Base-by-base conservation (phyloP, 1,140 invertebrate species). In the Cardiocondyla obscurior region DNA sequence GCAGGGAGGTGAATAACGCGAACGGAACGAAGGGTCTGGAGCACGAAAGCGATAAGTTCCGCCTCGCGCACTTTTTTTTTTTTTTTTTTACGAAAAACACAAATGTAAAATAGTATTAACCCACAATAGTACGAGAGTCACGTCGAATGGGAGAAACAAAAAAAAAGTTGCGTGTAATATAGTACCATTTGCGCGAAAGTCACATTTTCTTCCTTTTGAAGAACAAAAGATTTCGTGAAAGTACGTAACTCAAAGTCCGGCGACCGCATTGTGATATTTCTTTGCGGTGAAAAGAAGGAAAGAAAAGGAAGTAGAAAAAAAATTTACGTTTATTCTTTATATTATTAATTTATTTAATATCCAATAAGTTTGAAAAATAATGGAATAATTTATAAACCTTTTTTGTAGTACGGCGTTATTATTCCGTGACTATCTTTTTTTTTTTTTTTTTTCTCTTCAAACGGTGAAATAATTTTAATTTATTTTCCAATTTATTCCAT, bases 41-140 rank as follows among this genome's bases (percentile, higher is more conserved):
- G 30, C 60, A 65, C 22, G 10, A 67, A 77, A 67, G 60, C 60
- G 44, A 39, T 42, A 36, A 65, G 30, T 77, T n/a, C 3, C 25
- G 36, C 4, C 5, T 25, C 5, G 33, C 14, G 33, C 42, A 42
- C 30, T 30, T 74, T n/a, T n/a, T n/a, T n/a, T n/a, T n/a, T n/a
- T n/a, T n/a, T n/a, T n/a, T n/a, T n/a, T 60, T 62, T 28, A 42
- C 53, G 14, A n/a, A 22, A 39, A 14, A 55, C 39, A 55, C 39
- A 53, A 0, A n/a, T 12, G 0, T 16, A 33, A 33, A n/a, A 70
- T 16, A 55, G 19, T 16, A n/a, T n/a, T 39, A 55, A 8, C 16
- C 22, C 55, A 39, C 7, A 53, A 51, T 51, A 70, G 16, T 49
- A 39, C 49, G 69, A 55, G 67, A 12, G 16, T 55, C 33, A 55